phyloP scores from a whole-genome alignment of 2,797 vertebrate species.

The Takifugu rubripes region DNA sequence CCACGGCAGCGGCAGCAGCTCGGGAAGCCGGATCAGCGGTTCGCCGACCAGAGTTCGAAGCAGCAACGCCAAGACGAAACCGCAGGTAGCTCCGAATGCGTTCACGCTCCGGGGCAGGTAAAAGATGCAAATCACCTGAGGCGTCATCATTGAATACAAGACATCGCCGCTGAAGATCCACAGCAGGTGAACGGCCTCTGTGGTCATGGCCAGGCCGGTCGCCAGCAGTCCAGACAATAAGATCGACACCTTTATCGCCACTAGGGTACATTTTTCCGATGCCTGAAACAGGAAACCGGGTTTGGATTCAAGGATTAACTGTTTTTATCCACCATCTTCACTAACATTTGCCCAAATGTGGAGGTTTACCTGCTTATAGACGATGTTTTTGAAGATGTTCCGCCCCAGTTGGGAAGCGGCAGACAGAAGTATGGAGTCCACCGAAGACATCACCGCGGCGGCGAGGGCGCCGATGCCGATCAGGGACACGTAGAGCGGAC shows the following conservation, averaged over 20 bases:
- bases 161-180: slow-evolving; percentile 32
- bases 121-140: slow-evolving; percentile 33
- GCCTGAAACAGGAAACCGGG: slow-evolving; percentile 24
- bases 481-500: slow-evolving; percentile 37
- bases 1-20: slow-evolving; percentile 39
- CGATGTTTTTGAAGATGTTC: slow-evolving; percentile 51
- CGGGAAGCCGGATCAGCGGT: slow-evolving; percentile 16
- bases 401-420: slow-evolving; percentile 52
- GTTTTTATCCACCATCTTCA: neutral
- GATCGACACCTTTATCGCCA: slow-evolving; percentile 25
- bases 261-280: slow-evolving; percentile 20
- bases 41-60: slow-evolving; percentile 29
- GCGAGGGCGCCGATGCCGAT: slow-evolving; percentile 42
- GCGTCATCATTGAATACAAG: slow-evolving; percentile 32
- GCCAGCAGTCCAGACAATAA: slow-evolving; percentile 30
- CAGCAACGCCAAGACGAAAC: slow-evolving; percentile 24
- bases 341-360: too few species aligned
- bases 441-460: slow-evolving; percentile 57
- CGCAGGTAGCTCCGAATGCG: slow-evolving; percentile 22
- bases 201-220: slow-evolving; percentile 8
- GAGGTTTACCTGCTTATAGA: slow-evolving; percentile 32
- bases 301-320: neutral
- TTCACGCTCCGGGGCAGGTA: slow-evolving; percentile 31
- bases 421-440: slow-evolving; percentile 62
- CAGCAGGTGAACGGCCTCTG: slow-evolving; percentile 12